phyloP scores from a whole-genome alignment of 2,888 invertebrate genomes.

The Odontothrips loti region DNA sequence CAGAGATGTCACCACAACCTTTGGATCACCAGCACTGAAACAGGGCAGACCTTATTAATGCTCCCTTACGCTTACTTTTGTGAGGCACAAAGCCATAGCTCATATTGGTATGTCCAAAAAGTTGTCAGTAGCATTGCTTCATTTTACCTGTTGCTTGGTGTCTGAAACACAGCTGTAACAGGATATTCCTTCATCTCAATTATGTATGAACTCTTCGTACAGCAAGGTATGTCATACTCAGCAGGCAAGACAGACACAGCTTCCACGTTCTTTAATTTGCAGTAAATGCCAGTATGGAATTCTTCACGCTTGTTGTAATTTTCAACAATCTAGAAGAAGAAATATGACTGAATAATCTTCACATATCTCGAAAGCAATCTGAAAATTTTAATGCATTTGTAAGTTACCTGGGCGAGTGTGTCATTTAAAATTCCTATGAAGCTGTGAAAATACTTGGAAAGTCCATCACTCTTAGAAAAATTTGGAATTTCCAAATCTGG shows the following conservation, averaged over 20 bases:
- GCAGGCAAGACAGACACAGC: neutral
- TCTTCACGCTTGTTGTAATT: neutral
- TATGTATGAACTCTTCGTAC: neutral
- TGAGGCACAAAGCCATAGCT: neutral
- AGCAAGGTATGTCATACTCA: neutral
- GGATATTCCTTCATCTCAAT: neutral
- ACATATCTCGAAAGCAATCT: too few species aligned
- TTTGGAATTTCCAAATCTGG: neutral
- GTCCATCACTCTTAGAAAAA: neutral
- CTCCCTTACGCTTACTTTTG: neutral
- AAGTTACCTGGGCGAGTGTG: too few species aligned
- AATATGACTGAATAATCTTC: neutral
- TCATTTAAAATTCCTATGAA: neutral
- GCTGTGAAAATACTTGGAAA: neutral
- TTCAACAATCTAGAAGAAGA: neutral
- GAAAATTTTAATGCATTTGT: too few species aligned
- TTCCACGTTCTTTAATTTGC: neutral
- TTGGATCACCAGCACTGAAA: neutral
- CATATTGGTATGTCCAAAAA: neutral
- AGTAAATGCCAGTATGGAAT: neutral
- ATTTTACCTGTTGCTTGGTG: neutral
- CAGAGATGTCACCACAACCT: neutral
- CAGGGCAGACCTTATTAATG: neutral
- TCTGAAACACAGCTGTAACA: neutral
- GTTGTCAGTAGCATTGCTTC: neutral